phyloP scores from a whole-genome alignment of 2,888 invertebrate genomes.

The Therioaphis trifolii region DNA sequence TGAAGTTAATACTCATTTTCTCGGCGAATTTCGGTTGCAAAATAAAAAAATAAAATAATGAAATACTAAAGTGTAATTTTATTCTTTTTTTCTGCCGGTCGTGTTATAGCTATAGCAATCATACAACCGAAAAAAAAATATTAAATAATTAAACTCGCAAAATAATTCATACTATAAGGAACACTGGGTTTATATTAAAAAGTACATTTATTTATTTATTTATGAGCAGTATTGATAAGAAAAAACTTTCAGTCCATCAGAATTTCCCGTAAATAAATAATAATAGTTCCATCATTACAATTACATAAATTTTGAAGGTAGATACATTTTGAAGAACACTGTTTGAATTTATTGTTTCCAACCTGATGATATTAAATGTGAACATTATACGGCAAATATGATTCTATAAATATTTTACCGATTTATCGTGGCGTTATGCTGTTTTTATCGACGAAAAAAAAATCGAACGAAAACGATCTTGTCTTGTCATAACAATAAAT shows the following conservation, averaged over 20 bases:
- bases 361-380: too few species aligned
- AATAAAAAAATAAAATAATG: slow-evolving; percentile 42
- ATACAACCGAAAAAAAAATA: not conserved
- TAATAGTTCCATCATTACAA: too few species aligned
- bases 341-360: too few species aligned
- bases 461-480: too few species aligned
- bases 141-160: not conserved
- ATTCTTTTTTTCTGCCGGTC: not conserved
- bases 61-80: slow-evolving; percentile 11
- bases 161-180: not conserved
- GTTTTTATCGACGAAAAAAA: too few species aligned
- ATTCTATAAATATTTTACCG: too few species aligned
- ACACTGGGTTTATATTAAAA: not conserved
- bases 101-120: not conserved
- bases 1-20: slow-evolving; percentile 5
- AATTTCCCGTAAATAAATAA: not conserved
- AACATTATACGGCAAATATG: too few species aligned
- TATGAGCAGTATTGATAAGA: not conserved
- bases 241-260: not conserved
- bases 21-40: slow-evolving; percentile 16
- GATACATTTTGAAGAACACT: too few species aligned
- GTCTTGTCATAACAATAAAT: too few species aligned
- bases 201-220: too few species aligned
- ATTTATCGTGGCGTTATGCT: too few species aligned
- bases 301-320: too few species aligned